A percentile compares a stretch with the other conserved stretches of the same genome.
phyloP scores from a whole-genome alignment of 2,888 invertebrate genomes.

The Sicus ferrugineus region DNA sequence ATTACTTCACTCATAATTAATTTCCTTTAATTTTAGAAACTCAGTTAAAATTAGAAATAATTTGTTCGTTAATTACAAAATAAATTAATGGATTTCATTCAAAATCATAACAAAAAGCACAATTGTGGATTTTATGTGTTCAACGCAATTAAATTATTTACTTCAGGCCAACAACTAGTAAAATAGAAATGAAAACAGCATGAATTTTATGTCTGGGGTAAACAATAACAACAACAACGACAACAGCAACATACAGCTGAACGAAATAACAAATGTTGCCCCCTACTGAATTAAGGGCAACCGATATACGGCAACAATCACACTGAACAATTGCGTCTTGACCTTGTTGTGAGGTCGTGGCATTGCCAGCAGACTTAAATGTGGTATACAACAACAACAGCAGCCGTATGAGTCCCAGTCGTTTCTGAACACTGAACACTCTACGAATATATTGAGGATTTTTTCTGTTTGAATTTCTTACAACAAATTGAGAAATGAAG shows the following conservation, averaged over 20 bases:
- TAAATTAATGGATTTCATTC: too few species aligned
- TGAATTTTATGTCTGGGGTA: too few species aligned
- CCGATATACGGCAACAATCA: background rate
- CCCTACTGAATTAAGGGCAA: too few species aligned
- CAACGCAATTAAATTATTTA: too few species aligned
- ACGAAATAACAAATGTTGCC: background rate
- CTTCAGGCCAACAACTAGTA: too few species aligned
- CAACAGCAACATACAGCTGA: background rate
- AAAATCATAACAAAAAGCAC: too few species aligned
- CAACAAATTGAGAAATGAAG: background rate
- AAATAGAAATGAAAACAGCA: too few species aligned
- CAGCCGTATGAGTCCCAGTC: background rate
- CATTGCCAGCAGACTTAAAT: background rate
- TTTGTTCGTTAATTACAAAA: too few species aligned
- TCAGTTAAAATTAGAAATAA: too few species aligned
- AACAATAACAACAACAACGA: background rate
- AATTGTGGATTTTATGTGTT: too few species aligned
- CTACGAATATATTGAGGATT: background rate
- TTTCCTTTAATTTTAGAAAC: too few species aligned
- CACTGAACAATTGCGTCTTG: background rate
- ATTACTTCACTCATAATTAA: too few species aligned
- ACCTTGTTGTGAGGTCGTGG: conserved; percentile 9
- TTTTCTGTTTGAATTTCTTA: background rate
- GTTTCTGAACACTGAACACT: background rate
- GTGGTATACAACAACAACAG: background rate